phyloP scores from a whole-genome alignment of 2,113 vertebrate genomes.

The Nyctibius bracteatus region DNA sequence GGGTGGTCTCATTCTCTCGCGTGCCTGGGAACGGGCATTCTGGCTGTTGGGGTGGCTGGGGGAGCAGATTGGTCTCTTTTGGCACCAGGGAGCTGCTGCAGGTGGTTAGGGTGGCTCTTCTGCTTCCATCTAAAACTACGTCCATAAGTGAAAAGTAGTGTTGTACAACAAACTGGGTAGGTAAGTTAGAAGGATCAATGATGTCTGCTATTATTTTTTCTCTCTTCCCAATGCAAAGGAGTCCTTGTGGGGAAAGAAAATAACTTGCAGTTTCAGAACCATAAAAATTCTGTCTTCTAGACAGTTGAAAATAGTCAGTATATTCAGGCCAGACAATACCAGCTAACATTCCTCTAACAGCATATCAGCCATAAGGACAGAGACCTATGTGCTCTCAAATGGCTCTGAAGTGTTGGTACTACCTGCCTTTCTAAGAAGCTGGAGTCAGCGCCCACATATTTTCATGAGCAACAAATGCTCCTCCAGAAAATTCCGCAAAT shows the following conservation, averaged over 20 bases:
- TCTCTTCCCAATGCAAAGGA: background rate
- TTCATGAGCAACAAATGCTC: background rate
- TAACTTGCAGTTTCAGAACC: background rate
- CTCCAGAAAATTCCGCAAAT: background rate
- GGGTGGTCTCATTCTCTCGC: background rate
- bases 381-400: background rate
- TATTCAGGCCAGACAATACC: background rate
- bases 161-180: background rate
- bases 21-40: background rate
- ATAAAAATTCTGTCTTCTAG: background rate
- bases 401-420: background rate
- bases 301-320: background rate
- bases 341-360: background rate
- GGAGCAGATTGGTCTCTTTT: background rate
- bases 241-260: background rate
- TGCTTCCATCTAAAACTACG: background rate
- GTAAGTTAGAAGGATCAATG: background rate
- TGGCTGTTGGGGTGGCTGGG: background rate
- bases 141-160: background rate
- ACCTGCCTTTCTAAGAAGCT: background rate
- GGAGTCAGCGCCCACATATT: background rate
- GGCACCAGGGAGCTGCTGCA: background rate
- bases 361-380: accelerated
- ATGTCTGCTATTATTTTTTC: background rate
- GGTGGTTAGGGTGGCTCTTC: background rate